Percentiles rank a stretch among this genome's conserved stretches.
These are phyloP conservation scores for Noctua janthina DNA, from an alignment of 2,888 invertebrate species.

Conservation along the genomic window DNA sequence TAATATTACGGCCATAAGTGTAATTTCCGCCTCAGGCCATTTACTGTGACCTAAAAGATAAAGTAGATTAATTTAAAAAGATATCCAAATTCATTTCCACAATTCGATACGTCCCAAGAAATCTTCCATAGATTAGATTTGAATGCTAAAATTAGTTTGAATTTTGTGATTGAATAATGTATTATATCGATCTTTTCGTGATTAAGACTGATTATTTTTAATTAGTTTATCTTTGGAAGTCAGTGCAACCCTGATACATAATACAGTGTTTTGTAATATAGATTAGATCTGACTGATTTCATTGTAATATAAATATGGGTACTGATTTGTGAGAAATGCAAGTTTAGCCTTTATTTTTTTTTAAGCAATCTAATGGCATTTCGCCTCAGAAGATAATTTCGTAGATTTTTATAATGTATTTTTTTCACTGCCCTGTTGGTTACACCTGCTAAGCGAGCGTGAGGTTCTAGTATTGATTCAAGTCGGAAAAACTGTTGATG, in stretches of 20 bases:
- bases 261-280: conserved; percentile 32
- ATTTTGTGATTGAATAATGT: conserved; percentile 32
- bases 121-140: conserved; percentile 21
- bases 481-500: background rate
- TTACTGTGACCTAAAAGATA: conserved; percentile 5
- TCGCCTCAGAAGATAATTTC: background rate
- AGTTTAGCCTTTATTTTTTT: background rate
- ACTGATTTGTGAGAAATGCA: conserved; percentile 35
- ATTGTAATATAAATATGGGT: conserved; percentile 32
- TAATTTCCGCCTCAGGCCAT: background rate
- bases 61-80: conserved; percentile 6
- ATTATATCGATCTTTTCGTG: conserved; percentile 30
- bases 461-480: background rate
- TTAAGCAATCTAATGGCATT: background rate
- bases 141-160: conserved; percentile 34
- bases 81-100: conserved; percentile 19
- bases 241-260: conserved; percentile 42
- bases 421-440: background rate
- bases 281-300: conserved; percentile 44
- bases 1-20: background rate
- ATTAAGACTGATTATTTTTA: conserved; percentile 42
- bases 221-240: conserved; percentile 30
- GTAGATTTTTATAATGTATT: background rate
- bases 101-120: conserved; percentile 6
- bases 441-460: background rate